Evolutionary conservation across 2,113 vertebrate genomes (phyloP).

Genomic region (Vulpes lagopus): DNA sequence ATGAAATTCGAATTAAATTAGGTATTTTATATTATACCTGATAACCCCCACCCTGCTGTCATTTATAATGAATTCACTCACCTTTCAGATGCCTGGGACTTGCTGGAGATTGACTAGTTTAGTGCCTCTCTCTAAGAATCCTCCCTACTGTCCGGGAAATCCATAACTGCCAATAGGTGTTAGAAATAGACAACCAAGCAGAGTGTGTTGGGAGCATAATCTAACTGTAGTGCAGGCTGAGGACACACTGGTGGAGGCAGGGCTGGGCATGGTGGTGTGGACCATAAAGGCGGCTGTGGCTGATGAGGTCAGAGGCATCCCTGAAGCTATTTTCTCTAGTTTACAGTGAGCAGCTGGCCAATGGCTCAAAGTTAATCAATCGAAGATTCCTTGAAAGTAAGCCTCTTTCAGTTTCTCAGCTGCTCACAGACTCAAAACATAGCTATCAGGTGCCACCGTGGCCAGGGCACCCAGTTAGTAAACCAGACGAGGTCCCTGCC

Average conservation of each 20-base stretch:
- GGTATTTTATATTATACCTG: background rate
- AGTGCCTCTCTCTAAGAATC: background rate
- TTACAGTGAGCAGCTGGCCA: background rate
- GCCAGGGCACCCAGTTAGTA: background rate
- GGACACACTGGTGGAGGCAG: accelerated
- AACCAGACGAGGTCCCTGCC: too few species aligned
- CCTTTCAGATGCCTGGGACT: background rate
- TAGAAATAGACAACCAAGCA: background rate
- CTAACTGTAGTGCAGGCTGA: background rate
- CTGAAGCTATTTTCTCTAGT: background rate
- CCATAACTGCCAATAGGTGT: background rate
- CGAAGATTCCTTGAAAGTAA: background rate
- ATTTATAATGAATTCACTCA: background rate
- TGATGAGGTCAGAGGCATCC: background rate
- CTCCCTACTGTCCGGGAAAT: background rate
- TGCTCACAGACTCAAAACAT: background rate
- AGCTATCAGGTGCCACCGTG: background rate
- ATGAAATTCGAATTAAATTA: background rate
- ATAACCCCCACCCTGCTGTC: background rate
- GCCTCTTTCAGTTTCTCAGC: background rate
- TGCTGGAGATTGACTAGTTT: background rate
- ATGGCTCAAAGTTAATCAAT: too few species aligned
- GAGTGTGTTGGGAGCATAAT: background rate
- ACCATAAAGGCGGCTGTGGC: background rate
- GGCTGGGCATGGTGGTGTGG: accelerated